Percentiles rank a stretch among this genome's conserved stretches.
Conservation (phyloP, 2,113 vertebrate species). For the Myotis davidii region DNA sequence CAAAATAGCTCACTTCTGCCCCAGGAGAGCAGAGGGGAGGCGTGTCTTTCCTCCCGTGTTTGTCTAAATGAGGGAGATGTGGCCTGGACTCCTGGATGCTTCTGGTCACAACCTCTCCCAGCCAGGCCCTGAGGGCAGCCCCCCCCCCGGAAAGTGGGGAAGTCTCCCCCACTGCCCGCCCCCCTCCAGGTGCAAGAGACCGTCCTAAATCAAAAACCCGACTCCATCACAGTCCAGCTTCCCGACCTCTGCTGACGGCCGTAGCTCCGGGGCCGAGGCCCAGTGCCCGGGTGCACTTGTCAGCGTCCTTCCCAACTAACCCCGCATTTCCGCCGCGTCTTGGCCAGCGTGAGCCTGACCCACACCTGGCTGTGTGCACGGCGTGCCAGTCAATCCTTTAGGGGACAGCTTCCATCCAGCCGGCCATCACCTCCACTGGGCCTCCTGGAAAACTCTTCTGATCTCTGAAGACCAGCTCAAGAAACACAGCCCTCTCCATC, state of each 20-base stretch:
- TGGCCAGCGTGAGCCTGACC: not conserved
- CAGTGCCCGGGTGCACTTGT: fast-evolving
- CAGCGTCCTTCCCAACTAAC: not conserved
- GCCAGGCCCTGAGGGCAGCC: not conserved
- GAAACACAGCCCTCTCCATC: fast-evolving
- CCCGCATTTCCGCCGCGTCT: not conserved
- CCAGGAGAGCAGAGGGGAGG: not conserved
- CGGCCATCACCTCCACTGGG: not conserved
- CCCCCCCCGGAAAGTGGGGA: not conserved
- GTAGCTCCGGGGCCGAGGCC: not conserved
- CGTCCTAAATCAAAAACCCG: not conserved
- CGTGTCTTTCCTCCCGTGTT: not conserved
- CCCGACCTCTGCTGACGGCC: fast-evolving
- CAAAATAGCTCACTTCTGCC: constrained; percentile 11
- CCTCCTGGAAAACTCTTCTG: not conserved
- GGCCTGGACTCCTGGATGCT: fast-evolving
- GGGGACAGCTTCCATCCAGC: too few species aligned
- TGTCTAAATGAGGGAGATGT: not conserved
- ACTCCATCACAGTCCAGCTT: too few species aligned
- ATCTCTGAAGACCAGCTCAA: not conserved
- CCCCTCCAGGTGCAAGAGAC: not conserved
- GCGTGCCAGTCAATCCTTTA: fast-evolving
- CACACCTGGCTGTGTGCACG: not conserved
- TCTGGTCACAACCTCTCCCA: not conserved
- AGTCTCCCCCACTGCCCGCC: not conserved